phyloP scores from a whole-genome alignment of 1,140 invertebrate species.

The Phymorhynchus buccinoides region DNA sequence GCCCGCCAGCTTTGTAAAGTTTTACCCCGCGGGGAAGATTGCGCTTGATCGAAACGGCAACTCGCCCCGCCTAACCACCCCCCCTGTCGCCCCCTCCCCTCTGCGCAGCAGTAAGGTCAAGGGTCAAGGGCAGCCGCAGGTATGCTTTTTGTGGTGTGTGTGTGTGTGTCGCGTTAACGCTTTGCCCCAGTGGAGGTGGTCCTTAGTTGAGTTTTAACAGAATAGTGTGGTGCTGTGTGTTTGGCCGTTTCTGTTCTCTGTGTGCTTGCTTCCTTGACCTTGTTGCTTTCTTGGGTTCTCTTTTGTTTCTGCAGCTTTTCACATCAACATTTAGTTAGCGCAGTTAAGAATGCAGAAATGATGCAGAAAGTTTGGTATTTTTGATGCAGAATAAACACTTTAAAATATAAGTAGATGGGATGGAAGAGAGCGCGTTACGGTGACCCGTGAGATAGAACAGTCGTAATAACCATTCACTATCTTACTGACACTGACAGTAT shows the following conservation, averaged over 20 bases:
- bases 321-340: too few species aligned
- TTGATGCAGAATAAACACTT: too few species aligned
- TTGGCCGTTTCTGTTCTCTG: neutral
- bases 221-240: neutral
- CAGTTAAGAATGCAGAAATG: too few species aligned
- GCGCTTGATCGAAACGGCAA: constrained; percentile 37
- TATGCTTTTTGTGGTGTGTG: neutral
- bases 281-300: neutral
- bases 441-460: too few species aligned
- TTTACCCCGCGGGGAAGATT: constrained; percentile 36
- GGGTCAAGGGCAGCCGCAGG: constrained; percentile 30
- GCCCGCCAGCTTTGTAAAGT: constrained; percentile 36
- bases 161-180: too few species aligned
- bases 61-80: constrained; percentile 26
- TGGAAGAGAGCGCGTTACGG: too few species aligned
- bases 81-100: constrained; percentile 32
- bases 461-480: too few species aligned
- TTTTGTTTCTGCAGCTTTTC: neutral
- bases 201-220: neutral
- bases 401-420: too few species aligned
- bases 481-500: too few species aligned
- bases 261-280: neutral
- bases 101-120: constrained; percentile 21
- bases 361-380: too few species aligned
- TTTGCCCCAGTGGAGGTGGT: neutral